Evolutionary conservation across 2,888 invertebrate genomes (phyloP).

Genomic region (Pinctada fucata): DNA sequence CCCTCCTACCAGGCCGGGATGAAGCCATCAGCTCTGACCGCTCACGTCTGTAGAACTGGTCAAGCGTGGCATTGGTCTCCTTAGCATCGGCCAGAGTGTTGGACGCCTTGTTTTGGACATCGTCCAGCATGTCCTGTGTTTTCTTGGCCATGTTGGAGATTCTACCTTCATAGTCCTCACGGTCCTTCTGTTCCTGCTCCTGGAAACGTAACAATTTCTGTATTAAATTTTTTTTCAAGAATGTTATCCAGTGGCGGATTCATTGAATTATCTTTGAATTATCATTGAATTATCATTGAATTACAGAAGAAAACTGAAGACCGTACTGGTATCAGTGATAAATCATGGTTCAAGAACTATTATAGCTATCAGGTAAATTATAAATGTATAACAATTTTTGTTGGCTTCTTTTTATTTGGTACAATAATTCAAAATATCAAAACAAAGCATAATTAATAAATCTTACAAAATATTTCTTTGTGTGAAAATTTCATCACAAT

Average conservation of each 20-base stretch:
- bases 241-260: not conserved
- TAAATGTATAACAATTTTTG: too few relatives aligned
- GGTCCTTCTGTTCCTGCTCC: conserved; percentile 46
- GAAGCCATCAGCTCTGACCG: conserved; percentile 45
- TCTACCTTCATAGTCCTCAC: conserved; percentile 50
- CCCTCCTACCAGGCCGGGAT: conserved; percentile 25
- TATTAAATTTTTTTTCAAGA: not conserved
- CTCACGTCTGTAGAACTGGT: conserved; percentile 47
- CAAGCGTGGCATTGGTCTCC: conserved; percentile 47
- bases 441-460: too few relatives aligned
- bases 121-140: conserved; percentile 53
- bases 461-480: too few relatives aligned
- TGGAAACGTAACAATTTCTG: conserved; percentile 18
- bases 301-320: too few relatives aligned
- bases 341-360: too few relatives aligned
- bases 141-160: conserved; percentile 46
- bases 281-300: too few relatives aligned
- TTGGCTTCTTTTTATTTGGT: too few relatives aligned
- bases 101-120: conserved; percentile 45
- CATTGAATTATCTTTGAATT: too few relatives aligned
- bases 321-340: too few relatives aligned
- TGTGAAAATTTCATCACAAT: too few relatives aligned
- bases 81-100: conserved; percentile 51
- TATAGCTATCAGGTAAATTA: too few relatives aligned
- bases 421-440: too few relatives aligned